Conservation (phyloP, 2,888 invertebrate genomes). For the Alitta virens region DNA sequence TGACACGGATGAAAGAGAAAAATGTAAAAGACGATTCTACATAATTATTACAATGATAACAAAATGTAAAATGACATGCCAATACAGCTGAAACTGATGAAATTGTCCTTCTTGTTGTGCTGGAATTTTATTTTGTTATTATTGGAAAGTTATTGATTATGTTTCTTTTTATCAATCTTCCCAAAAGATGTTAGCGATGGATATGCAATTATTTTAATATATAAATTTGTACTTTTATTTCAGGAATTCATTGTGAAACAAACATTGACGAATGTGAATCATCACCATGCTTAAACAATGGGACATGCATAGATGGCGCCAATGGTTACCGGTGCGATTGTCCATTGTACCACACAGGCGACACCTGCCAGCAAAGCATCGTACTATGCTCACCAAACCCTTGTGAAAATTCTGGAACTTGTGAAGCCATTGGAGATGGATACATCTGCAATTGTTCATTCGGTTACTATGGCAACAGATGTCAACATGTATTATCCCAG, state of each 20-base stretch:
- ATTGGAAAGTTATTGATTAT: too few species aligned
- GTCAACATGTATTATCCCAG: background rate
- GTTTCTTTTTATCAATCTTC: too few species aligned
- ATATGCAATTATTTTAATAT: background rate
- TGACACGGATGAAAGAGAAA: too few species aligned
- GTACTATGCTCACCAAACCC: slow-evolving; percentile 7
- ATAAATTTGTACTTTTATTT: background rate
- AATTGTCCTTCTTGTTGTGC: too few species aligned
- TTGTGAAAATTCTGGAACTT: slow-evolving; percentile 1
- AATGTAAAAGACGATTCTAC: too few species aligned
- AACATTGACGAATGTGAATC: slow-evolving; percentile 14
- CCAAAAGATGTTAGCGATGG: too few species aligned
- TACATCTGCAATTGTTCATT: slow-evolving; percentile 13
- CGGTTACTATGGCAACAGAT: slow-evolving; percentile 13
- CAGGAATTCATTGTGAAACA: slow-evolving; percentile 8
- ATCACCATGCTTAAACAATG: slow-evolving; percentile 1
- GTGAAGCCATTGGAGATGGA: background rate
- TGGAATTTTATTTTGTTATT: too few species aligned
- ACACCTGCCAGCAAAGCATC: slow-evolving; percentile 1
- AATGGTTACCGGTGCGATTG: slow-evolving; percentile 11
- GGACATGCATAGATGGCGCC: slow-evolving; percentile 9
- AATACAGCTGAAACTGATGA: too few species aligned
- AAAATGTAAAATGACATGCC: too few species aligned
- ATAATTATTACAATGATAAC: too few species aligned
- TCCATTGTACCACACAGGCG: slow-evolving; percentile 1